Percentiles rank a stretch among this genome's conserved stretches.
Evolutionary conservation across 2,888 invertebrate genomes (phyloP).

Genomic region (Hyalella azteca): DNA sequence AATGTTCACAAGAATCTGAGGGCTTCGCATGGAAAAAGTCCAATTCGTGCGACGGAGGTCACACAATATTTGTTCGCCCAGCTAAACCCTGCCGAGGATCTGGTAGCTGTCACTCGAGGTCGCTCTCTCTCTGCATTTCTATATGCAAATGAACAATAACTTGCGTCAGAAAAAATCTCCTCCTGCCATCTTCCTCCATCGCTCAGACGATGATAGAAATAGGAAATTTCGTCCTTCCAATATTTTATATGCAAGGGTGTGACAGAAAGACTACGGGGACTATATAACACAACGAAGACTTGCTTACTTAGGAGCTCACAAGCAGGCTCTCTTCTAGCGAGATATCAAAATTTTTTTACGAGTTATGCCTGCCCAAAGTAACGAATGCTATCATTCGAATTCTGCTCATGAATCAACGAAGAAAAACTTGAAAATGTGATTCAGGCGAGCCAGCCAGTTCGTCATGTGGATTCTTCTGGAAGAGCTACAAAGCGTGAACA

Average conservation of each 20-base stretch:
- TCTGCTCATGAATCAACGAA: slow-evolving; percentile 6
- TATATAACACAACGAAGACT: not conserved
- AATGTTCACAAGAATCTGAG: too few relatives aligned
- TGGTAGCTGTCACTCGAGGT: not conserved
- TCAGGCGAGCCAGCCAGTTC: not conserved
- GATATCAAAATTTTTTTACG: slow-evolving; percentile 21
- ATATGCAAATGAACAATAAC: slow-evolving; percentile 28
- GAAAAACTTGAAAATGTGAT: not conserved
- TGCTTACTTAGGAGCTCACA: too few relatives aligned
- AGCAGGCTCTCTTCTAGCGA: not conserved
- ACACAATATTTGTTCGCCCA: too few relatives aligned
- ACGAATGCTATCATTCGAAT: slow-evolving; percentile 19
- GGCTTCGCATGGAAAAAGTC: too few relatives aligned
- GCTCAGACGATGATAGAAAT: slow-evolving; percentile 11
- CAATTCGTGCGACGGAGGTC: too few relatives aligned
- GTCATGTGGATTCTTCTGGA: slow-evolving; percentile 14
- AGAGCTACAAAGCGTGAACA: slow-evolving; percentile 17
- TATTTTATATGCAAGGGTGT: slow-evolving; percentile 17
- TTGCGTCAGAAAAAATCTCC: slow-evolving; percentile 24
- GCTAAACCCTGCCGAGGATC: too few relatives aligned
- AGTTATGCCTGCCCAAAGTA: not conserved
- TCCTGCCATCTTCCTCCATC: slow-evolving; percentile 20
- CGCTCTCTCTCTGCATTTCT: slow-evolving; percentile 8
- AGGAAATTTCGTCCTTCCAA: slow-evolving; percentile 10
- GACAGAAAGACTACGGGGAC: not conserved